These are phyloP conservation scores for Porphyrio hochstetteri DNA, from an alignment of 2,113 vertebrate genomes.

Conservation along the genomic window DNA sequence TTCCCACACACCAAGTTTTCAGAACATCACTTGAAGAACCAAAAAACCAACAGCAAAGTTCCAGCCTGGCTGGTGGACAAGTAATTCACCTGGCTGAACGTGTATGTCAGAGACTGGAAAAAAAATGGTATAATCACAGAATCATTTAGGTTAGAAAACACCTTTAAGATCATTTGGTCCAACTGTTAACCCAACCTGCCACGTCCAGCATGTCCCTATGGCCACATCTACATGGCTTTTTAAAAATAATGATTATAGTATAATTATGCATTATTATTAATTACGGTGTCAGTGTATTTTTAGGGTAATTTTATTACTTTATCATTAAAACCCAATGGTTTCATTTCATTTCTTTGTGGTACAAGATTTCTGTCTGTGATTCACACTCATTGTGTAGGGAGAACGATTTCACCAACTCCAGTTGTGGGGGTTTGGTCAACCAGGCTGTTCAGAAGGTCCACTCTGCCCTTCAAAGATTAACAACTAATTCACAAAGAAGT, in stretches of 20 bases:
- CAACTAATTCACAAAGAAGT: not conserved
- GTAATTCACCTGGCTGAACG: not conserved
- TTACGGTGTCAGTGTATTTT: too few species aligned
- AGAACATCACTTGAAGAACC: not conserved
- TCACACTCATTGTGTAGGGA: not conserved
- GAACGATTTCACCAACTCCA: not conserved
- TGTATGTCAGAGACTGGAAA: not conserved
- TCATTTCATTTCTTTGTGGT: not conserved
- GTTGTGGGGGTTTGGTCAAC: not conserved
- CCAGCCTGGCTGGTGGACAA: too few species aligned
- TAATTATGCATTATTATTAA: too few species aligned
- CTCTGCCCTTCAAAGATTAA: not conserved
- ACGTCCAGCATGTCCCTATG: too few species aligned
- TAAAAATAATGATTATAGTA: too few species aligned
- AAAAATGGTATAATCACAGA: not conserved
- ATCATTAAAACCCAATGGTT: not conserved
- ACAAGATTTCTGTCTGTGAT: not conserved
- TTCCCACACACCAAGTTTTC: not conserved
- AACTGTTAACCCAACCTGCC: too few species aligned
- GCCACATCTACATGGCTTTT: too few species aligned
- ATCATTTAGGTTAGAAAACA: too few species aligned
- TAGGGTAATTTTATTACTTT: not conserved
- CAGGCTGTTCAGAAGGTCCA: not conserved
- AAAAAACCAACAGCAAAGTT: not conserved
- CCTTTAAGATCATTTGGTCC: too few species aligned